phyloP scores from a whole-genome alignment of 2,888 invertebrate genomes.

The Nasonovia ribisnigri region DNA sequence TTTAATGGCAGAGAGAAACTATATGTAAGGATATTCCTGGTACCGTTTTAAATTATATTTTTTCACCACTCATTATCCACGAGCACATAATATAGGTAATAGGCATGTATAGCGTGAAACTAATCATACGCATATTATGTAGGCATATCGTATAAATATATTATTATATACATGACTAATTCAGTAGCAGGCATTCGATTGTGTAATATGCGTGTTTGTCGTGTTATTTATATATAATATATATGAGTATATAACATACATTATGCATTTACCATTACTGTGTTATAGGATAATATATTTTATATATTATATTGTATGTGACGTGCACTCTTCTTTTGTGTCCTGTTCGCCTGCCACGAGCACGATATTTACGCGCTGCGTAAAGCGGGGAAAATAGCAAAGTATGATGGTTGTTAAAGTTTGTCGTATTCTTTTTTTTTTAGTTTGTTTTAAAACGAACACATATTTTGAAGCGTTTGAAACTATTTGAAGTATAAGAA shows the following conservation, averaged over 20 bases:
- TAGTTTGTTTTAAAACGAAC: not conserved
- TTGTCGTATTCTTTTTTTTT: not conserved
- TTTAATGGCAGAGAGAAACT: not conserved
- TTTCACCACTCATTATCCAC: not conserved
- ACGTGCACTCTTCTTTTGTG: not conserved
- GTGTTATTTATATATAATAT: not conserved
- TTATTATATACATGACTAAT: not conserved
- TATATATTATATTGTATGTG: not conserved
- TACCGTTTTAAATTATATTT: not conserved
- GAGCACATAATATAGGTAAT: not conserved
- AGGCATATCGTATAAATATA: not conserved
- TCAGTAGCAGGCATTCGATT: not conserved
- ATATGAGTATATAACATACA: not conserved
- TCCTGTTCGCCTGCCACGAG: not conserved
- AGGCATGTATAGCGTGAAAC: not conserved
- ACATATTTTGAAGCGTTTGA: not conserved
- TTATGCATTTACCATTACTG: not conserved
- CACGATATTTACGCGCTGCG: not conserved
- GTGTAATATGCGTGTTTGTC: not conserved
- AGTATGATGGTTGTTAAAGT: not conserved
- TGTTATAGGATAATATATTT: not conserved
- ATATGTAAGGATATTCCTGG: no score
- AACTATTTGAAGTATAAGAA: not conserved
- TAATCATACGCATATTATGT: not conserved
- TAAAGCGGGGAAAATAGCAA: not conserved